Conservation (phyloP, 1,140 invertebrate genomes). For the Drusus annulatus region DNA sequence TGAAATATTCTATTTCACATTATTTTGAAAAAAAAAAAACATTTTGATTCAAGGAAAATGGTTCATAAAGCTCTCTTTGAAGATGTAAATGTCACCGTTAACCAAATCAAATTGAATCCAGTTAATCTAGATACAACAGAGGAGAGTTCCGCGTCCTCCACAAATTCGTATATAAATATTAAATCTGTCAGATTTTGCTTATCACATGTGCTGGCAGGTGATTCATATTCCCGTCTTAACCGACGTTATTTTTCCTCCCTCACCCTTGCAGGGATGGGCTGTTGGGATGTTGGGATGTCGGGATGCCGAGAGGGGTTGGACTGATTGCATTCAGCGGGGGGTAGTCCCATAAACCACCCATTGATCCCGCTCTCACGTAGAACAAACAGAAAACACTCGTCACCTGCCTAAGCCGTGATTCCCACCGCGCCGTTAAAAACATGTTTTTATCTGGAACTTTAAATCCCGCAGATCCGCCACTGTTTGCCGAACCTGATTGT, state of each 20-base stretch:
- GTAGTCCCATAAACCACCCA: conserved; percentile 43
- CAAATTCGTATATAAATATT: conserved; percentile 34
- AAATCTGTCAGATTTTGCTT: conserved; percentile 49
- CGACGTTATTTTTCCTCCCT: conserved; percentile 53
- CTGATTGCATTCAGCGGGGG: conserved; percentile 21
- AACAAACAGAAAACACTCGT: conserved; percentile 56
- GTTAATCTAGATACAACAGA: conserved; percentile 34
- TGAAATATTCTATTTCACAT: too few species aligned
- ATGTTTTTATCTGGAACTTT: conserved; percentile 48
- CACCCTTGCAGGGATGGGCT: background rate
- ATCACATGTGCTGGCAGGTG: conserved; percentile 52
- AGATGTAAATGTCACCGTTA: conserved; percentile 24
- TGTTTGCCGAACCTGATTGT: conserved; percentile 43
- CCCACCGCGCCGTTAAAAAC: conserved; percentile 8
- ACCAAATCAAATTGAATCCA: conserved; percentile 28
- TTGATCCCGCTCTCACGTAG: conserved; percentile 53
- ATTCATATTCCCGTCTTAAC: conserved; percentile 54
- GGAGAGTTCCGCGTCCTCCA: background rate
- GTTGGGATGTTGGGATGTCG: background rate
- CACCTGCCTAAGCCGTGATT: conserved; percentile 52
- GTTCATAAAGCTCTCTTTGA: conserved; percentile 11
- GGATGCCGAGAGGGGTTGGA: background rate
- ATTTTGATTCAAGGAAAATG: background rate
- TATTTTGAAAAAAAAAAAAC: too few species aligned
- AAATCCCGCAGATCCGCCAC: conserved; percentile 33